Evolutionary conservation across 2,888 invertebrate genomes (phyloP), one percentile per base, ranked within the genome.

Genomic region (Drosophila kokeensis): DNA sequence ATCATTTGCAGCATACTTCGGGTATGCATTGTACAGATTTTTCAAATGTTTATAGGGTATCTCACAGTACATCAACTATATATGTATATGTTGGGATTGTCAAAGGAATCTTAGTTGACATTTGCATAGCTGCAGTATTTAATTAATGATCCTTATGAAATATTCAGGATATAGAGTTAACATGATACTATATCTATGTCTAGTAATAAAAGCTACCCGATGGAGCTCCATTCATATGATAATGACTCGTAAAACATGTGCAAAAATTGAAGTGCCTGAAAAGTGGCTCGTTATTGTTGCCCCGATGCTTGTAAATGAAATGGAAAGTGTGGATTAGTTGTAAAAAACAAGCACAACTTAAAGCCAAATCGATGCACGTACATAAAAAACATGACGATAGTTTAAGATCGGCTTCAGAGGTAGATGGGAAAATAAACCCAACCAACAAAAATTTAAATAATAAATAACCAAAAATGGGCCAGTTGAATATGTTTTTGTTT

Each of bases 261-360:
- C 52, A 27, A 40, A 34, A 38, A 34, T 32, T 68, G 50, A n/a
- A 29, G n/a, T 45, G 24, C 11, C 34, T 38, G 27, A 45, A 62
- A 45, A 49, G 42, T 65, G 63, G 53, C 34, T 52, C 15, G 34
- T 29, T 45, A 42, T 13, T 42, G 42, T 42, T 42, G 42, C 40
- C n/a, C 40, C 2, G n/a, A 40, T 38, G 40, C 24, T 54, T 65
- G 67, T 65, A 76, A 76, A 79, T 73, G 78, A 83, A 83, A 87
- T 87, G 88, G 87, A 87, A 87, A 87, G 87, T 82, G 80, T 75
- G 75, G 76, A 72, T 77, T 72, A 76, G 71, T 60, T 68, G 50
- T 36, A 67, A 32, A 38, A 64, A 66, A 71, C 8, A 21, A 7
- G 21, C 10, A 53, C 21, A 34, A 3, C 24, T 45, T 15, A 24